Evolutionary conservation across 2,888 invertebrate species (phyloP).

Genomic region (Pollenia griseotomentosa): DNA sequence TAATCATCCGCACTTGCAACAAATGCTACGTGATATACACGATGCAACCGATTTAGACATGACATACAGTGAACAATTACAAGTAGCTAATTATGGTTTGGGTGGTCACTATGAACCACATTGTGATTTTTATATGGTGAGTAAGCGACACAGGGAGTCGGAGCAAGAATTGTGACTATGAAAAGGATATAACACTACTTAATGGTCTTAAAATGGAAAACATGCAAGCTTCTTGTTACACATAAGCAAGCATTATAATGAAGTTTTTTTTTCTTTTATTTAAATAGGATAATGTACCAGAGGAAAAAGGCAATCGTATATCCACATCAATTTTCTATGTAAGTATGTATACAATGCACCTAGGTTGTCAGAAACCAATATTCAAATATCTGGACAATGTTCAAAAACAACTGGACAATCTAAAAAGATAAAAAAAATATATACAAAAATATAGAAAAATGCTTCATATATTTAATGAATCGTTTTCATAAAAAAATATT

Average conservation of each 20-base stretch:
- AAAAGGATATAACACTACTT: slow-evolving; percentile 1
- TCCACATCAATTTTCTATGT: slow-evolving; percentile 98
- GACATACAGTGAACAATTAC: slow-evolving; percentile 92
- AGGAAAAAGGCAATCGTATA: slow-evolving; percentile 95
- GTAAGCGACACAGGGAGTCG: background rate
- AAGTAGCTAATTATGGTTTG: slow-evolving; percentile 99
- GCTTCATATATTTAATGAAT: no score
- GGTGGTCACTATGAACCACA: slow-evolving; percentile 99
- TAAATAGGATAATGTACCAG: slow-evolving; percentile 53
- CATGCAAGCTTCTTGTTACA: background rate
- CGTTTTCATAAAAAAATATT: no score
- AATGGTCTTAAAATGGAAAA: slow-evolving; percentile 12
- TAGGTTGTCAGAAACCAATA: no score
- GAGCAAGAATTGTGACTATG: background rate
- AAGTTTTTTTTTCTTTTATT: slow-evolving; percentile 5
- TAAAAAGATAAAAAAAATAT: no score
- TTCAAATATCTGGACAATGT: no score
- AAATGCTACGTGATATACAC: slow-evolving; percentile 89
- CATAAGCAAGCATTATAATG: slow-evolving; percentile 3
- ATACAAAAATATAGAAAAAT: no score
- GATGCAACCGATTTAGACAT: slow-evolving; percentile 86
- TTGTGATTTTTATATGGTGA: slow-evolving; percentile 88
- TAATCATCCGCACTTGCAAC: slow-evolving; percentile 76
- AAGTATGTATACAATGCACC: slow-evolving; percentile 85
- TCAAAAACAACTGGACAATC: no score